Percentiles rank a stretch among this genome's conserved stretches.
Evolutionary conservation across 2,797 vertebrate species (phyloP).

Genomic region (Halcyon chelicuti): DNA sequence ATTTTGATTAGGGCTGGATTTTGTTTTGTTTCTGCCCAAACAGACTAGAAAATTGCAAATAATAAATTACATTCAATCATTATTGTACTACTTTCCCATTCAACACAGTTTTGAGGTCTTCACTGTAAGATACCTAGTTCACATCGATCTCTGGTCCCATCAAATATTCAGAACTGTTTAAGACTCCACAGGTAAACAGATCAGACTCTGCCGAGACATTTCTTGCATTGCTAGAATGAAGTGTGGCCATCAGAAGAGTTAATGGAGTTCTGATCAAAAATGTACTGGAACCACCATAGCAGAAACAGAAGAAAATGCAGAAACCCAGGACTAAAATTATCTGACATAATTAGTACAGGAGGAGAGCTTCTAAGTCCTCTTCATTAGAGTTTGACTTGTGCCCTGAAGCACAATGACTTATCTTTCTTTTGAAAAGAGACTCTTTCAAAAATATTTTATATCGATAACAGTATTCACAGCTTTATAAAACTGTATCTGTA

Average conservation of each 20-base stretch:
- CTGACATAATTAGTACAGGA: background rate
- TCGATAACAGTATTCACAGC: background rate
- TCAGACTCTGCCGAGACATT: background rate
- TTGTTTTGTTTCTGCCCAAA: conserved; percentile 19
- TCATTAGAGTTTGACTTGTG: background rate
- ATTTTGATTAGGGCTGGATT: conserved; percentile 6
- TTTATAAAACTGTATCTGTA: background rate
- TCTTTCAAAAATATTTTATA: background rate
- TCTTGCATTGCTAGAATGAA: background rate
- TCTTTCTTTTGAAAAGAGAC: background rate
- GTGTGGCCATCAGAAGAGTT: background rate
- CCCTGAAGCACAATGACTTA: background rate
- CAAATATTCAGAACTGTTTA: background rate
- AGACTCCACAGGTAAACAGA: background rate
- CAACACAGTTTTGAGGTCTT: background rate
- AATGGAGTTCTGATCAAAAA: background rate
- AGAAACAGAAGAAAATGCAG: background rate
- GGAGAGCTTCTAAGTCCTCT: background rate
- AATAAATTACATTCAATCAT: background rate
- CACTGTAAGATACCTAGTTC: background rate
- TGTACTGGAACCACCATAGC: background rate
- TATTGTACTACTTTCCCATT: background rate
- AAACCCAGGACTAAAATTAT: background rate
- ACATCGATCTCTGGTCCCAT: background rate
- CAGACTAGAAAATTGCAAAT: background rate